Evolutionary conservation across 2,888 invertebrate species (phyloP).

Genomic region (Xanthostigma xanthostigma): DNA sequence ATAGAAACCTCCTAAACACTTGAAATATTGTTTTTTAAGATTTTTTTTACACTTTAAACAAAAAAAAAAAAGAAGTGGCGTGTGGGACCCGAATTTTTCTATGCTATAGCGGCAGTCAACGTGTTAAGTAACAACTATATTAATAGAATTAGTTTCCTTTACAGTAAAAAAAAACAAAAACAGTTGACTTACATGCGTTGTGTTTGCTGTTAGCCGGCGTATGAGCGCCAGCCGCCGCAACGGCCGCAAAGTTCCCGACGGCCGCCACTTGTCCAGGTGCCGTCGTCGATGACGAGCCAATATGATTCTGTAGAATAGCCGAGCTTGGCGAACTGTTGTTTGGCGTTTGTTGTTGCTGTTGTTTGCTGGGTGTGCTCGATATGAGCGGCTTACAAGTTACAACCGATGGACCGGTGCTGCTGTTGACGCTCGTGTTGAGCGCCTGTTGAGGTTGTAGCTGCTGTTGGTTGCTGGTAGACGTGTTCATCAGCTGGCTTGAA

Average conservation of each 20-base stretch:
- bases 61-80: too few species aligned
- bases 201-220: slow-evolving; percentile 23
- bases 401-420: too few species aligned
- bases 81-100: too few species aligned
- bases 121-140: too few species aligned
- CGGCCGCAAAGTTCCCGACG: slow-evolving; percentile 46
- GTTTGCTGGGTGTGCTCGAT: slow-evolving; percentile 27
- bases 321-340: slow-evolving; percentile 28
- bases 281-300: slow-evolving; percentile 23
- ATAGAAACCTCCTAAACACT: too few species aligned
- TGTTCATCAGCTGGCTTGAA: slow-evolving; percentile 32
- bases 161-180: background rate
- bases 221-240: slow-evolving; percentile 32
- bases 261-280: slow-evolving; percentile 18
- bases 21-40: too few species aligned
- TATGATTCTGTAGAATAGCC: slow-evolving; percentile 11
- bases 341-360: slow-evolving; percentile 22
- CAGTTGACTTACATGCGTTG: slow-evolving; percentile 28
- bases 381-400: slow-evolving; percentile 23
- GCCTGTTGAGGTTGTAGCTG: slow-evolving; percentile 11
- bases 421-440: slow-evolving; percentile 24
- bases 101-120: too few species aligned
- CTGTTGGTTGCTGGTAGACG: slow-evolving; percentile 11
- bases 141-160: too few species aligned
- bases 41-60: too few species aligned